Evolutionary conservation across 2,888 invertebrate genomes (phyloP), one percentile per base, ranked within the genome.

Genomic region (Parasteatoda lunata): DNA sequence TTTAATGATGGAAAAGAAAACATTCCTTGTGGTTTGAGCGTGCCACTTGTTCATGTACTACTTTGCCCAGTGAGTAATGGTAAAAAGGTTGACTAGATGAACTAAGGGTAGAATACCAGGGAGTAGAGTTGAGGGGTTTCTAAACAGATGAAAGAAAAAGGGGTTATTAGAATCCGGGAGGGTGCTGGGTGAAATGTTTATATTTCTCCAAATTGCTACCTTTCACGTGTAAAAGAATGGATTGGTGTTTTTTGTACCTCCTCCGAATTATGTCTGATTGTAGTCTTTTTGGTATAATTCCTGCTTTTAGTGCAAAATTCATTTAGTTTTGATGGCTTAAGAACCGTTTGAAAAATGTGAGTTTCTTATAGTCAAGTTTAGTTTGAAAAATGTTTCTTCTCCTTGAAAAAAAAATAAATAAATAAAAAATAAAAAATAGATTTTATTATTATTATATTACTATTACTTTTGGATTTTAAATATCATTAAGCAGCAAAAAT

Each of bases 141-240:
- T 48, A 79, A 79, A 48, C 5, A 13, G 71, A 71, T 54, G 65
- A 77, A 45, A n/a, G 54, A 52, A 69, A 78, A 79, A 64, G 79
- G 78, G 70, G 79, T 79, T 9, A 45, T 9, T 45, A 15, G 49
- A 71, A 30, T 13, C 69, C 4, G 79, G 66, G 59, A 2, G 54
- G 64, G 52, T 52, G 59, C 64, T 51, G 54, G 64, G 51, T 54
- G 51, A 49, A 71, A 13, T 11, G 75, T 79, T 85, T 85, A 68
- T 75, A 68, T 72, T 77, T 45, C 15, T 51, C 54, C 51, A 85
- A 85, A 85, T 64, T 51, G 78, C 69, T 64, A 85, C 84, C 84
- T 85, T 85, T 85, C 84, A 85, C 48, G 49, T 49, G 48, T 65
- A 76, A 84, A 79, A 75, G 79, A 85, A 85, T 79, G 79, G 79